Base-by-base conservation (phyloP, 2,888 invertebrate species). In the Oscheius sp. region DNA sequence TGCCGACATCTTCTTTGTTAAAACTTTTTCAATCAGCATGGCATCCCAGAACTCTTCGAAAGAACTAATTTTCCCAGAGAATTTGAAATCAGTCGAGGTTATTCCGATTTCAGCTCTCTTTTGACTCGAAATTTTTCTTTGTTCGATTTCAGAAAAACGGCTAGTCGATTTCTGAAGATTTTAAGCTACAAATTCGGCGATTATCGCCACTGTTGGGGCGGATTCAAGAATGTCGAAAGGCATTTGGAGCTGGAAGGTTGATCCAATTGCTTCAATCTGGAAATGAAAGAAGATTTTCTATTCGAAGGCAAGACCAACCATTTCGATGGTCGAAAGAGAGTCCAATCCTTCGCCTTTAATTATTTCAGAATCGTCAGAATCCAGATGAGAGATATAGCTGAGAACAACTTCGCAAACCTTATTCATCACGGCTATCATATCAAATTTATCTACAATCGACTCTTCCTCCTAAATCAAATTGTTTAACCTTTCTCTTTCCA, bases 241-340 rank as follows among this genome's bases (percentile, higher is more conserved):
- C 70, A 78, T 76, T 10, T 70, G 71, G 29, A 72, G 58, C n/a
- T 58, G 65, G 23, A 76, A 72, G 0, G 74, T 63, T 3, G 72
- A 42, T 3, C 78, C 78, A 8, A 78, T 72, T 15, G 76, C 72
- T 58, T 76, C 73, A 0, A 76, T 63, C 64, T 65, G 50, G 34
- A 33, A 1, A n/a, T n/a, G n/a, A n/a, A n/a, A n/a, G 10, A 39
- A 2, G 23, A 17, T 37, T 17, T 8, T n/a, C 8, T 20, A 1
- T 42, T 25, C n/a, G 20, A 8, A 2, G 1, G 20, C 5, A 8
- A 25, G 31, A 3, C 23, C 17, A 8, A 65, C 64, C 67, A 78
- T 73, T 53, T 78, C 78, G 34, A 78, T 76, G 0, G 74, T 72
- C 0, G 78, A 72, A 37, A 78, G 48, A 0, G 78, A 78, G 37